Percentiles rank a stretch among this genome's conserved stretches.
Conservation (phyloP, 1,140 invertebrate genomes). For the Scaptomyza graminum region DNA sequence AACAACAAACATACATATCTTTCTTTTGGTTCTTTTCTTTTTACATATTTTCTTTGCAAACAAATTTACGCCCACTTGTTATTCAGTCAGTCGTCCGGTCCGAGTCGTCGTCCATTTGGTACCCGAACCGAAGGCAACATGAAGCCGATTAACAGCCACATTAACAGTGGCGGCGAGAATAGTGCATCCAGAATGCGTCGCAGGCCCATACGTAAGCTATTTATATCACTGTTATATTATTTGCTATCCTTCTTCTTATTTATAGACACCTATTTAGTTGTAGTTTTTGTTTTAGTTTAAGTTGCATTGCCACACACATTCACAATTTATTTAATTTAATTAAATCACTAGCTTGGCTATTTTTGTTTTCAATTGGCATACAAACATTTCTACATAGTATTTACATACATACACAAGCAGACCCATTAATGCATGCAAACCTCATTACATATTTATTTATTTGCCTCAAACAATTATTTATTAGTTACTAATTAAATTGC, state of each 20-base stretch:
- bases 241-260: slow-evolving; percentile 29
- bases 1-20: slow-evolving; percentile 29
- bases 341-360: slow-evolving; percentile 11
- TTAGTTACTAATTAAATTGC: neutral
- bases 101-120: slow-evolving; percentile 26
- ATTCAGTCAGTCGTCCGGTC: slow-evolving; percentile 21
- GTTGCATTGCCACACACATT: slow-evolving; percentile 31
- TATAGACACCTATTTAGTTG: slow-evolving; percentile 28
- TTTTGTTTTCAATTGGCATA: slow-evolving; percentile 10
- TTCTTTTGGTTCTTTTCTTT: slow-evolving; percentile 65
- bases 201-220: slow-evolving; percentile 80
- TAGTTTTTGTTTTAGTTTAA: slow-evolving; percentile 41
- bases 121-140: slow-evolving; percentile 49
- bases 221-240: slow-evolving; percentile 50
- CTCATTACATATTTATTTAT: slow-evolving; percentile 5
- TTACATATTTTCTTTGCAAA: slow-evolving; percentile 56
- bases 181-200: slow-evolving; percentile 70
- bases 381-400: neutral
- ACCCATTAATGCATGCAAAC: slow-evolving; percentile 8
- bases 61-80: slow-evolving; percentile 51
- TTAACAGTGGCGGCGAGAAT: slow-evolving; percentile 69
- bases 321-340: slow-evolving; percentile 12
- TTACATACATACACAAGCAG: neutral
- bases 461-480: neutral
- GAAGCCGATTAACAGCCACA: slow-evolving; percentile 57